Base-by-base conservation (phyloP, 2,888 invertebrate species). In the Ditula angustiorana region DNA sequence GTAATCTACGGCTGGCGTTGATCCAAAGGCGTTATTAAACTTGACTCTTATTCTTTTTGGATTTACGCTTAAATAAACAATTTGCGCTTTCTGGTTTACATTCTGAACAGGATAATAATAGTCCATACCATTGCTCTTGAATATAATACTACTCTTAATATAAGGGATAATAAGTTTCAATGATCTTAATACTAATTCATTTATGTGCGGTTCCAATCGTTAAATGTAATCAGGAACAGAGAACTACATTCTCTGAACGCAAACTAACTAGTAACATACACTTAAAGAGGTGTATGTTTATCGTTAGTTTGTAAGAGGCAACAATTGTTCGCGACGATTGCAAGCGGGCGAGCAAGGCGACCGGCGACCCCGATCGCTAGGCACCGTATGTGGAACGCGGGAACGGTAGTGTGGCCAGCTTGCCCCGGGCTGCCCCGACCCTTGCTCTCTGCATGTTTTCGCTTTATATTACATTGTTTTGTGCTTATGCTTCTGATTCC, bases 321-420 rank as follows among this genome's bases (percentile, higher is more conserved):
- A 64, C 64, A 64, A 64, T 64, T 59, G 64, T 64, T 64, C 52
- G 64, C 64, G 64, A 64, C 64, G 64, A 64, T 64, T 63, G 63
- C 59, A 26, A 59, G 53, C 64, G 46, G 49, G 64, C 58, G 53
- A 44, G 56, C 66, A 58, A 52, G 46, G 49, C 56, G 66, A 64
- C 64, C 74, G 75, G 74, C 77, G 81, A 80, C 84, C 85, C 78
- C 82, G 75, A 79, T 83, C 77, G 77, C 72, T 52, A 50, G 61
- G 66, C 57, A 33, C 66, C 79, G 77, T 83, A 88, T 90, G 87
- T 90, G 80, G 90, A 87, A 89, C 90, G 89, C 90, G 90, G 87
- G 90, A 89, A 88, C 86, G 83, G 85, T 83, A 85, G 85, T 84
- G 78, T 75, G 81, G 81, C 81, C 82, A 80, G 82, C 82, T 80